phyloP scores from a whole-genome alignment of 2,113 vertebrate species.

The Lasiurus borealis region DNA sequence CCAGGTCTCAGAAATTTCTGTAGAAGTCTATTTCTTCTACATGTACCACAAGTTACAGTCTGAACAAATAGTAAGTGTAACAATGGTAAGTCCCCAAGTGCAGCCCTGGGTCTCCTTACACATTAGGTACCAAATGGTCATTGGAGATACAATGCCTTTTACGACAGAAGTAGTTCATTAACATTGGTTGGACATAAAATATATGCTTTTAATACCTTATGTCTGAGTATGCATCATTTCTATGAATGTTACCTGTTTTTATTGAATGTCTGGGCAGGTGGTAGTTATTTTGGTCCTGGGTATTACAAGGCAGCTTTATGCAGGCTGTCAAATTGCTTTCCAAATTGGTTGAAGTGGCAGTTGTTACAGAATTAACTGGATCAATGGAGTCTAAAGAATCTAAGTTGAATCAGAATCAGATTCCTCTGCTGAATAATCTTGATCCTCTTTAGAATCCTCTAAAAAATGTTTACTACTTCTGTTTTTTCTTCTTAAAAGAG shows the following conservation, averaged over 20 bases:
- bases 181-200: neutral
- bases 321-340: conserved; percentile 43
- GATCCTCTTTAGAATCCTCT: conserved; percentile 7
- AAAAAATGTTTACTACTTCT: neutral
- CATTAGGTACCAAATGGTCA: neutral
- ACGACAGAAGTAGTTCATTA: neutral
- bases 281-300: conserved; percentile 24
- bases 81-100: neutral
- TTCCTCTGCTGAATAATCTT: neutral
- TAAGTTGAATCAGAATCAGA: conserved; percentile 48
- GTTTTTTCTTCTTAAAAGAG: conserved; percentile 1
- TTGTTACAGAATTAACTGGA: conserved; percentile 57
- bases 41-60: neutral
- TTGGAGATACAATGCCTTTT: neutral
- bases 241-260: conserved; percentile 14
- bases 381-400: conserved; percentile 35
- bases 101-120: neutral
- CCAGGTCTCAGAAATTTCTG: neutral
- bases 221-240: neutral
- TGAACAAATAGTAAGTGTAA: neutral
- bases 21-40: neutral
- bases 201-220: neutral
- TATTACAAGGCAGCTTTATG: conserved; percentile 39
- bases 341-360: conserved; percentile 49
- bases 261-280: neutral